Evolutionary conservation across 2,888 invertebrate species (phyloP).

Genomic region (Oxytorus armatus): DNA sequence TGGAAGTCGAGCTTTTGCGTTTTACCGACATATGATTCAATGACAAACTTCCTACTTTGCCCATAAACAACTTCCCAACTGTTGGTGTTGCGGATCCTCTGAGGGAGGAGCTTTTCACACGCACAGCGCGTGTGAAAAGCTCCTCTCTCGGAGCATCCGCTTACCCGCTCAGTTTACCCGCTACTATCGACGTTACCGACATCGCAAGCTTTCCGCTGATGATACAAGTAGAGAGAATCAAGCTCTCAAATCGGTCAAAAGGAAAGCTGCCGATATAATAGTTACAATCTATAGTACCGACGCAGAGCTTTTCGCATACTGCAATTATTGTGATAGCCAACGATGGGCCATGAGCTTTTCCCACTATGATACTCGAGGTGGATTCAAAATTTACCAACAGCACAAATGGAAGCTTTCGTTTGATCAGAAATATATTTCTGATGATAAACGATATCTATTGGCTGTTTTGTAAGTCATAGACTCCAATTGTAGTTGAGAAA

Average conservation of each 20-base stretch:
- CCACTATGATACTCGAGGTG: not conserved
- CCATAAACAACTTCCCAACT: not conserved
- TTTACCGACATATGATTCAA: constrained; percentile 25
- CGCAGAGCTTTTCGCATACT: not conserved
- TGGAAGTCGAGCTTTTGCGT: constrained; percentile 16
- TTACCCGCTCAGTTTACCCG: not conserved
- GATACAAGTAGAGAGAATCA: not conserved
- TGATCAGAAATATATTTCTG: not conserved
- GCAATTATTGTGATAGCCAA: not conserved
- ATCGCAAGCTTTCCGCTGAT: constrained; percentile 8
- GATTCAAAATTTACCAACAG: constrained; percentile 8
- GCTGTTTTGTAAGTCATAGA: too few species aligned
- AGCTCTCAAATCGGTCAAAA: not conserved
- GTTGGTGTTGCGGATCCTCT: constrained; percentile 2
- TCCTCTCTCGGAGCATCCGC: too few species aligned
- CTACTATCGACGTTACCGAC: constrained; percentile 43
- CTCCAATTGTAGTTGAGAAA: too few species aligned
- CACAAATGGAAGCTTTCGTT: not conserved
- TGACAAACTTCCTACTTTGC: constrained; percentile 1
- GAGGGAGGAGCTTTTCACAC: too few species aligned
- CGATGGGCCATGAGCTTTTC: constrained; percentile 1
- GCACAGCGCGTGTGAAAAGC: too few species aligned
- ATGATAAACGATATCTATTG: too few species aligned
- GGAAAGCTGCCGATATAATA: not conserved
- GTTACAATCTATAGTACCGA: not conserved